Evolutionary conservation across 2,888 invertebrate species (phyloP).

Genomic region (Hirtodrosophila cameraria): DNA sequence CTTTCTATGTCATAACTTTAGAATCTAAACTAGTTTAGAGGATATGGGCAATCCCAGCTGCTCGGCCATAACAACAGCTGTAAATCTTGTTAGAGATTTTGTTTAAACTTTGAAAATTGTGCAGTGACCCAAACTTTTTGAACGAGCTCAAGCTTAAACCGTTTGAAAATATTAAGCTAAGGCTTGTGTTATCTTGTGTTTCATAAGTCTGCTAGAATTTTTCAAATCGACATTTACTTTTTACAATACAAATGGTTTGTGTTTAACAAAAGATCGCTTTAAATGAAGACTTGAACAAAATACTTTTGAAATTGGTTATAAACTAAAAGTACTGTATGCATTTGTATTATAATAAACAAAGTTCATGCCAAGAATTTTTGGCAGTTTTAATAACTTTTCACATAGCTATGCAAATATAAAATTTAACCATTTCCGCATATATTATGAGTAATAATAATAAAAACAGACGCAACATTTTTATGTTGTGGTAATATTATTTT

Average conservation of each 20-base stretch:
- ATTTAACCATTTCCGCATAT: slow-evolving; percentile 5
- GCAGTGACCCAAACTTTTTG: too few species aligned
- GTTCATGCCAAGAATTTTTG: neutral
- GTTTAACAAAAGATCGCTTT: too few species aligned
- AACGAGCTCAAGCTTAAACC: too few species aligned
- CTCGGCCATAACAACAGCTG: too few species aligned
- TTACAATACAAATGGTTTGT: too few species aligned
- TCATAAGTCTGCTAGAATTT: too few species aligned
- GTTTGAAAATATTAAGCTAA: too few species aligned
- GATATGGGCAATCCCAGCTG: slow-evolving; percentile 18
- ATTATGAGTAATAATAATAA: slow-evolving; percentile 20
- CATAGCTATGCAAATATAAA: too few species aligned
- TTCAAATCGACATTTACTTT: too few species aligned
- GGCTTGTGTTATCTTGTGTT: neutral
- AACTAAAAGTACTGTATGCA: too few species aligned
- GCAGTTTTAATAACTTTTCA: slow-evolving; percentile 13
- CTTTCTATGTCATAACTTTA: slow-evolving; percentile 24
- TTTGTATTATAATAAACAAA: neutral
- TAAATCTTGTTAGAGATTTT: slow-evolving; percentile 4
- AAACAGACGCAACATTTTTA: neutral
- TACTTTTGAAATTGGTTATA: too few species aligned
- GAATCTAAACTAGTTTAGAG: slow-evolving; percentile 34
- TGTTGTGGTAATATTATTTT: slow-evolving; percentile 26
- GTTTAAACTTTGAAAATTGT: neutral
- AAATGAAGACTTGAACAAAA: too few species aligned